phyloP scores from a whole-genome alignment of 2,113 vertebrate genomes.

The Phainopepla nitens region DNA sequence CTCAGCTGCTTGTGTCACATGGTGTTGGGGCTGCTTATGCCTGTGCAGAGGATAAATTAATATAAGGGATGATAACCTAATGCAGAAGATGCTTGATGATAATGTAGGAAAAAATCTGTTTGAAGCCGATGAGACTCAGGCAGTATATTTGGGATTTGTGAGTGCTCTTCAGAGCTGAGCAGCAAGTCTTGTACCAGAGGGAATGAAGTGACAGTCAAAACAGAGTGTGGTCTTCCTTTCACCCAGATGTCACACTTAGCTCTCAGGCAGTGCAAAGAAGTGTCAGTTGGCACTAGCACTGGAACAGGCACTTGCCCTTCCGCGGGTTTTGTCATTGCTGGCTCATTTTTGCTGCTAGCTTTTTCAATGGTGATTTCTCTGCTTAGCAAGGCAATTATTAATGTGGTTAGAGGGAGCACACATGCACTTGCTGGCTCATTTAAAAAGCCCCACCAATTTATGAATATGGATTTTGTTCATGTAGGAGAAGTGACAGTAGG shows the following conservation, averaged over 20 bases:
- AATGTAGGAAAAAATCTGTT: neutral
- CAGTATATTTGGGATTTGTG: neutral
- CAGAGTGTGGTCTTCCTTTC: neutral
- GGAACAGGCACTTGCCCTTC: neutral
- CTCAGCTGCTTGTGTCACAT: neutral
- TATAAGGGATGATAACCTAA: neutral
- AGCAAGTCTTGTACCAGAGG: neutral
- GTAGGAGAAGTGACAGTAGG: neutral
- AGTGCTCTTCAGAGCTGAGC: neutral
- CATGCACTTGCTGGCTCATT: neutral
- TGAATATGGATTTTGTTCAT: slow-evolving; percentile 12
- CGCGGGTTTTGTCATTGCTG: neutral
- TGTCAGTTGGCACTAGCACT: neutral
- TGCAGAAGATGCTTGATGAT: neutral
- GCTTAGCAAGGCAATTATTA: neutral
- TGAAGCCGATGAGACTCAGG: neutral
- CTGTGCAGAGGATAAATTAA: neutral
- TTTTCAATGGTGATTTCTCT: neutral
- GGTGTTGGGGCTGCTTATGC: neutral
- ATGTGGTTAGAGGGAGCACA: neutral
- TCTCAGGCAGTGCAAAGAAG: neutral
- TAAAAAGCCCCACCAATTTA: neutral
- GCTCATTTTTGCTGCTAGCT: neutral
- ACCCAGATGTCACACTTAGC: slow-evolving; percentile 36
- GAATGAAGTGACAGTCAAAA: slow-evolving; percentile 21